Base-by-base conservation (phyloP, 2,113 vertebrate species). In the Pomatostomus ruficeps region DNA sequence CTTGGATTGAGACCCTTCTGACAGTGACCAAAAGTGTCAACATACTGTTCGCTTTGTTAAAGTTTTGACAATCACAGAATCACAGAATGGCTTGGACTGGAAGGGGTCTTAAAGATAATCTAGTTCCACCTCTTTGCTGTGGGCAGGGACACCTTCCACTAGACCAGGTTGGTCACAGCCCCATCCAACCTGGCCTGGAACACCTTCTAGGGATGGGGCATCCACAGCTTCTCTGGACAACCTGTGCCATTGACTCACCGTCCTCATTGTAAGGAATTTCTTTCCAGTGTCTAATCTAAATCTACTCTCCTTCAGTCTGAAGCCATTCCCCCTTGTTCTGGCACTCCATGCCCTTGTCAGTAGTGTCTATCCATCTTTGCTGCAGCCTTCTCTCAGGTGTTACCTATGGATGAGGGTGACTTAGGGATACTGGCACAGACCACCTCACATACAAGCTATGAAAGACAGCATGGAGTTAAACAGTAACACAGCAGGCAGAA, bases 401-500 rank as follows among this genome's bases (percentile, higher is more conserved):
- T 7, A 17, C 4, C 8, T 12, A 12, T 21, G 29, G 8, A 31
- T 58, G 57, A 73, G 9, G 18, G 57, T 65, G n/a, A 25, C 21
- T 14, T 42, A 46, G 12, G 42, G 45, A 15, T 61, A 14, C 26
- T 57, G 40, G 17, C 58, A 33, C 10, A n/a, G 58, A 33, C 25
- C 11, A 5, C 12, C 16, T 35, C 67, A 54, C 1, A 1, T 14
- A 43, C 28, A 70, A 74, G 12, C 36, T 74, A 36, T 25, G 72
- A 31, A 65, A 87, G 59, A 54, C 63, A 73, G 21, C 21, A 36
- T 20, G 40, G 68, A 91, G 85, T 92, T 93, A 88, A 94, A 80
- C 31, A 80, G 55, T 43, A 84, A 77, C 8, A 19, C 55, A 91
- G 31, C 48, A 92, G 52, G 58, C n/a, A 52, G n/a, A 51, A 87